phyloP scores from a whole-genome alignment of 1,140 invertebrate species.

The Lucilia sericata region DNA sequence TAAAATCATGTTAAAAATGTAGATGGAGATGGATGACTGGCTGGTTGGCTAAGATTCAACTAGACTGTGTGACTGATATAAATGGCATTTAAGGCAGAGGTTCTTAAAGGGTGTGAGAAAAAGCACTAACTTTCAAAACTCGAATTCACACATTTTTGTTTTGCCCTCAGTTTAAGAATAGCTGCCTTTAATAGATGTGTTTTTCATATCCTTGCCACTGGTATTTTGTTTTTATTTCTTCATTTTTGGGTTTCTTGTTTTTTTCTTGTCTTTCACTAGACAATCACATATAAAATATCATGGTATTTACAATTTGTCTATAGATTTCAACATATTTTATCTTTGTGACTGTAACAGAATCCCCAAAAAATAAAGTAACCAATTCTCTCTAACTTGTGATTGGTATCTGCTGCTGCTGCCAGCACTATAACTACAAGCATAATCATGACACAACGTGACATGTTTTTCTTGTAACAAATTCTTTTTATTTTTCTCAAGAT shows the following conservation, averaged over 20 bases:
- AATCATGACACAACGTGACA: constrained; percentile 7
- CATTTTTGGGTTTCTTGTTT: too few species aligned
- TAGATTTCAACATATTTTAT: neutral
- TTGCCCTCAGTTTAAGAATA: too few species aligned
- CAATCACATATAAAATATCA: neutral
- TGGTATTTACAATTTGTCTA: neutral
- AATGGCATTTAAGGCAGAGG: neutral
- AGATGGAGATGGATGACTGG: neutral
- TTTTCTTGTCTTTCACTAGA: neutral
- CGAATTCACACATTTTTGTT: too few species aligned
- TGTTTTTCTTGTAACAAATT: neutral
- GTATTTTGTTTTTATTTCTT: too few species aligned
- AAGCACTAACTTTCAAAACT: too few species aligned
- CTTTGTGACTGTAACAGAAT: neutral
- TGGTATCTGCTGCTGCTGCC: neutral
- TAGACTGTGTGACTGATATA: neutral
- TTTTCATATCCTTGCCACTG: too few species aligned
- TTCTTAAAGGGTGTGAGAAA: neutral
- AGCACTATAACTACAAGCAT: neutral
- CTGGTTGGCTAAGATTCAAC: neutral
- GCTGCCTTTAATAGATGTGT: too few species aligned
- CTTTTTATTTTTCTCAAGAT: neutral
- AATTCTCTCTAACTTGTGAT: neutral
- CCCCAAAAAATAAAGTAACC: too few species aligned
- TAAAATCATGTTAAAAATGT: neutral